These are phyloP conservation scores for Mechanitis mazaeus DNA, from an alignment of 2,888 invertebrate species.

Conservation along the genomic window DNA sequence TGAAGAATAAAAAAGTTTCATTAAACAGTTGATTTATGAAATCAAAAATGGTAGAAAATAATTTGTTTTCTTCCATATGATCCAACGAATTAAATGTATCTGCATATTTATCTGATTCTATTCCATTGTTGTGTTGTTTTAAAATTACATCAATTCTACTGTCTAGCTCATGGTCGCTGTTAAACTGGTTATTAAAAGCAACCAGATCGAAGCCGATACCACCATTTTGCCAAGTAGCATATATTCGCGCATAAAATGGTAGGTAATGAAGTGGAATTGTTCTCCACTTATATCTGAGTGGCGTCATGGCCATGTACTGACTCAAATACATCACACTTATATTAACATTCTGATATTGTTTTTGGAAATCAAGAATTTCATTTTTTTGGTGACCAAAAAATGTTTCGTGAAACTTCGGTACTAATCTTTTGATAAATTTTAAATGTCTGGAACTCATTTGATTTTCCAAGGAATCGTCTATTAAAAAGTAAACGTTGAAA, in stretches of 20 bases:
- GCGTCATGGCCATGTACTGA: slow-evolving; percentile 69
- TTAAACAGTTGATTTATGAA: slow-evolving; percentile 47
- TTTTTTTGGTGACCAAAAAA: slow-evolving; percentile 37
- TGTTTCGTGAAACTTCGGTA: slow-evolving; percentile 35
- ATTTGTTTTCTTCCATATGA: slow-evolving; percentile 46
- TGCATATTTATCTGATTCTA: slow-evolving; percentile 47
- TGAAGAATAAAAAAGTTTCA: slow-evolving; percentile 46
- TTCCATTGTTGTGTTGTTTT: slow-evolving; percentile 58
- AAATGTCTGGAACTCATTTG: slow-evolving; percentile 36
- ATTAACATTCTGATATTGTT: slow-evolving; percentile 59
- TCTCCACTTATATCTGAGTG: slow-evolving; percentile 68
- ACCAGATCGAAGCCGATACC: slow-evolving; percentile 65
- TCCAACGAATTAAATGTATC: slow-evolving; percentile 46
- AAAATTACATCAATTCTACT: slow-evolving; percentile 47
- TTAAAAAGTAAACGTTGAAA: slow-evolving; percentile 54
- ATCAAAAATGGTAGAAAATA: slow-evolving; percentile 42
- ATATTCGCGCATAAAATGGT: slow-evolving; percentile 69
- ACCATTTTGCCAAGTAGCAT: slow-evolving; percentile 74
- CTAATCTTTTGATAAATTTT: slow-evolving; percentile 42
- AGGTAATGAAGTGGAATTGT: slow-evolving; percentile 58
- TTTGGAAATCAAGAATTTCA: slow-evolving; percentile 47
- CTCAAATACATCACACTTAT: slow-evolving; percentile 52
- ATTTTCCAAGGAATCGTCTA: slow-evolving; percentile 48
- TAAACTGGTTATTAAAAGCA: slow-evolving; percentile 42
- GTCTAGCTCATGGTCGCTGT: slow-evolving; percentile 37